Percentiles rank a stretch among this genome's conserved stretches.
phyloP scores from a whole-genome alignment of 1,140 invertebrate species.

The Drosophila rufa region DNA sequence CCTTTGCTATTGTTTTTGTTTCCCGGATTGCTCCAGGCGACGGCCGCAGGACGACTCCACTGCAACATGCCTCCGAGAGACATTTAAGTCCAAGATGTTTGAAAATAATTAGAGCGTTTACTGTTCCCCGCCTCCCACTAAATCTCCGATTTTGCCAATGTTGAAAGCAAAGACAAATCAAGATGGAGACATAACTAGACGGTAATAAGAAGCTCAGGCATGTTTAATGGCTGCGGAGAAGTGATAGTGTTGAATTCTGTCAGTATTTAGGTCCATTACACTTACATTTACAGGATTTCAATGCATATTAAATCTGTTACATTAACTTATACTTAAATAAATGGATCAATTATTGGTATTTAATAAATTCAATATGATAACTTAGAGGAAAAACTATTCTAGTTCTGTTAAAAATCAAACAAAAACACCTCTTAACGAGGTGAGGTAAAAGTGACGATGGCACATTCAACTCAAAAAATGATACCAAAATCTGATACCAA shows the following conservation, averaged over 20 bases:
- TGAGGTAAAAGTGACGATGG: no score
- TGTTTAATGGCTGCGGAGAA: conserved; percentile 8
- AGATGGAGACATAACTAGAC: conserved; percentile 13
- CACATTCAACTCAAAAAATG: no score
- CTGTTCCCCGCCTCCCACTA: conserved; percentile 30
- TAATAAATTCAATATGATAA: no score
- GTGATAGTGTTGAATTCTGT: not conserved
- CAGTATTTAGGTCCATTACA: not conserved
- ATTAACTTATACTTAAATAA: not conserved
- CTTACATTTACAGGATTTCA: not conserved
- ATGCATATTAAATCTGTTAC: not conserved
- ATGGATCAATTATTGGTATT: not conserved
- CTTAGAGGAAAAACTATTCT: not conserved
- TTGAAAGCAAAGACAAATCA: conserved; percentile 19
- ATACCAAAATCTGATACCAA: no score
- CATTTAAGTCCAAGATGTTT: conserved; percentile 78
- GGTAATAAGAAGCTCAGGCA: conserved; percentile 19
- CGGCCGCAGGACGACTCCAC: conserved; percentile 72
- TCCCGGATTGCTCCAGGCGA: conserved; percentile 23
- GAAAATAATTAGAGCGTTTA: conserved; percentile 84
- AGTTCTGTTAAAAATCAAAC: no score
- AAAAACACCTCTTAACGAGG: no score
- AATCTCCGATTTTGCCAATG: conserved; percentile 18
- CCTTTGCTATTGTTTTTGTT: conserved; percentile 13
- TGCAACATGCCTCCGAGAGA: conserved; percentile 55